Evolutionary conservation across 1,140 invertebrate species (phyloP).

Genomic region (Bombus confusus): DNA sequence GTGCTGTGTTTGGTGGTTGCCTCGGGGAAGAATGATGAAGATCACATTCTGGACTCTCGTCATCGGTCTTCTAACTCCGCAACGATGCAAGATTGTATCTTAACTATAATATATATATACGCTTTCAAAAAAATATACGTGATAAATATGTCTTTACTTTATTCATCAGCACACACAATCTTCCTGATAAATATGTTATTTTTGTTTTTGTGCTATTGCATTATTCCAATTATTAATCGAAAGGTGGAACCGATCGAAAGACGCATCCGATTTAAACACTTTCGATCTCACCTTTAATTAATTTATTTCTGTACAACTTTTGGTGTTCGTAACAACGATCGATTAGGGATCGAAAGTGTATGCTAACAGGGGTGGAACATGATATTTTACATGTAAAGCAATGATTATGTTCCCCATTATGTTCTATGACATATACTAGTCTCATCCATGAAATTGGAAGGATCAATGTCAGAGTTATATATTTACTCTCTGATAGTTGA

Average conservation of each 20-base stretch:
- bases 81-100: slow-evolving; percentile 78
- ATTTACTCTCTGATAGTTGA: background rate
- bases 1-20: background rate
- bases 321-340: background rate
- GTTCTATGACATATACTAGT: background rate
- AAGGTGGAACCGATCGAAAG: slow-evolving; percentile 40
- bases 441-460: background rate
- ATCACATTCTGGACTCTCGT: slow-evolving; percentile 40
- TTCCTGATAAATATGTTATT: slow-evolving; percentile 71
- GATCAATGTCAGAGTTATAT: background rate
- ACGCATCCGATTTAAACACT: background rate
- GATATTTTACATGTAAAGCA: background rate
- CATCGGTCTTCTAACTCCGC: slow-evolving; percentile 64
- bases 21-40: slow-evolving; percentile 58
- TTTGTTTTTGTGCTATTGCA: slow-evolving; percentile 37
- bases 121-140: slow-evolving; percentile 75
- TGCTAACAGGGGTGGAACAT: background rate
- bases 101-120: slow-evolving; percentile 76
- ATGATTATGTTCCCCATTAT: background rate
- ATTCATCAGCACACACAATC: slow-evolving; percentile 77
- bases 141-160: slow-evolving; percentile 75
- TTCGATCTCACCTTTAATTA: slow-evolving; percentile 9
- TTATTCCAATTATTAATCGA: slow-evolving; percentile 23
- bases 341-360: slow-evolving; percentile 2
- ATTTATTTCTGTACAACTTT: slow-evolving; percentile 32